Percentiles rank a stretch among this genome's conserved stretches.
These are phyloP conservation scores for Apantesis nais DNA, from an alignment of 2,888 invertebrate genomes.

Conservation along the genomic window DNA sequence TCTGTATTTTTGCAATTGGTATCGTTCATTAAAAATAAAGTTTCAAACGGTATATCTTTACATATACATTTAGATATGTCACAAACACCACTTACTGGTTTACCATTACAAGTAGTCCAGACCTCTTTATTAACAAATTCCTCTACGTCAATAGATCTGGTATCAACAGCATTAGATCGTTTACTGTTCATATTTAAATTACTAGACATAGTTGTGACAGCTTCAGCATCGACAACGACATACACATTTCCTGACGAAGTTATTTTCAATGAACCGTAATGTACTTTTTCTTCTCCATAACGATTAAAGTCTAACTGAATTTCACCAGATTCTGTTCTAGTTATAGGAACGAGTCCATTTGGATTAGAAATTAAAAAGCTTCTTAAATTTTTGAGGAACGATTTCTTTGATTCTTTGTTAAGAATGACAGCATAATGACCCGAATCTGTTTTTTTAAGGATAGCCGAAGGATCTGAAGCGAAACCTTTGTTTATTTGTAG, in stretches of 20 bases:
- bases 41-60: conserved; percentile 33
- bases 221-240: conserved; percentile 54
- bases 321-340: conserved; percentile 55
- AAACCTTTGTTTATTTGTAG: conserved; percentile 43
- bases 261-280: conserved; percentile 61
- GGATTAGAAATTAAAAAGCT: conserved; percentile 51
- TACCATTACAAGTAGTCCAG: conserved; percentile 13
- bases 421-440: conserved; percentile 61
- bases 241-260: conserved; percentile 66
- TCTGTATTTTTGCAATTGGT: conserved; percentile 9
- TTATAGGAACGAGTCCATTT: conserved; percentile 55
- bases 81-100: conserved; percentile 45
- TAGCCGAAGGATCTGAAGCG: conserved; percentile 41
- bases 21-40: background rate
- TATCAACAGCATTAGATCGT: conserved; percentile 2
- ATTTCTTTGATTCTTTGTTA: conserved; percentile 60
- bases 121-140: conserved; percentile 45
- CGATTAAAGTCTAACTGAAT: conserved; percentile 55
- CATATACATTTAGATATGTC: conserved; percentile 57
- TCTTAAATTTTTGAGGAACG: conserved; percentile 60
- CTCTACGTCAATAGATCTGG: conserved; percentile 20
- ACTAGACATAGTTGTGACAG: conserved; percentile 40
- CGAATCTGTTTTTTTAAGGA: conserved; percentile 55
- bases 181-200: conserved; percentile 22
- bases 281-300: conserved; percentile 36